Percentiles rank a stretch among this genome's conserved stretches.
Evolutionary conservation across 2,888 invertebrate genomes (phyloP).

Genomic region (Nephrocerus scutellatus): DNA sequence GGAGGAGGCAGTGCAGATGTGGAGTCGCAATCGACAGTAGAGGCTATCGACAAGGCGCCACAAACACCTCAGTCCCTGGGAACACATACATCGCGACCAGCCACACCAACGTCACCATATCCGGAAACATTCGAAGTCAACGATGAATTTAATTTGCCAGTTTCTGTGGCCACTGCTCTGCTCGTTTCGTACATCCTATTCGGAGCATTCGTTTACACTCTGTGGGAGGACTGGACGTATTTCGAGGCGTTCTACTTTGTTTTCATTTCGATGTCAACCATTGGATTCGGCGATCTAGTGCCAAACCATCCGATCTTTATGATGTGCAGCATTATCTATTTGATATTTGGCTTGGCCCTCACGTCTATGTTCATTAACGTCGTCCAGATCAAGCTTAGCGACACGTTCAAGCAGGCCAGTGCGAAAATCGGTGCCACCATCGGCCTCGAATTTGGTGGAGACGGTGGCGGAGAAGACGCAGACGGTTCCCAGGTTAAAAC

Average conservation of each 20-base stretch:
- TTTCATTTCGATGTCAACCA: slow-evolving; percentile 94
- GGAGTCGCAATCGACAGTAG: slow-evolving; percentile 39
- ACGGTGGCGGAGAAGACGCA: slow-evolving; percentile 24
- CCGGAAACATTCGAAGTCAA: slow-evolving; percentile 71
- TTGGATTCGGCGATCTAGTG: slow-evolving; percentile 91
- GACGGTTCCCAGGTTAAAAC: slow-evolving; percentile 30
- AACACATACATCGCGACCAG: slow-evolving; percentile 39
- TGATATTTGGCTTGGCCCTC: slow-evolving; percentile 88
- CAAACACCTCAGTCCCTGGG: slow-evolving; percentile 30
- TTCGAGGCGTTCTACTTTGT: slow-evolving; percentile 95
- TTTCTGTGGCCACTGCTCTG: slow-evolving; percentile 78
- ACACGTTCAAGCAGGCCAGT: slow-evolving; percentile 77
- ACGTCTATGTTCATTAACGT: slow-evolving; percentile 98
- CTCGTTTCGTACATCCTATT: slow-evolving; percentile 78
- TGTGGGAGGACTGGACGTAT: slow-evolving; percentile 81
- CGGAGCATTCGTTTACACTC: slow-evolving; percentile 72
- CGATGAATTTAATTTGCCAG: slow-evolving; percentile 91
- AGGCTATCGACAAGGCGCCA: slow-evolving; percentile 27
- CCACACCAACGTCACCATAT: slow-evolving; percentile 69
- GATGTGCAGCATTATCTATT: slow-evolving; percentile 85
- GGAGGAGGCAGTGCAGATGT: slow-evolving; percentile 53
- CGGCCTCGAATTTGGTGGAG: slow-evolving; percentile 54
- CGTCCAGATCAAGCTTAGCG: slow-evolving; percentile 74
- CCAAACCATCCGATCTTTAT: slow-evolving; percentile 81
- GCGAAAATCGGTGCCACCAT: slow-evolving; percentile 80